Conservation (phyloP, 2,888 invertebrate genomes). For the Parasteatoda lunata region DNA sequence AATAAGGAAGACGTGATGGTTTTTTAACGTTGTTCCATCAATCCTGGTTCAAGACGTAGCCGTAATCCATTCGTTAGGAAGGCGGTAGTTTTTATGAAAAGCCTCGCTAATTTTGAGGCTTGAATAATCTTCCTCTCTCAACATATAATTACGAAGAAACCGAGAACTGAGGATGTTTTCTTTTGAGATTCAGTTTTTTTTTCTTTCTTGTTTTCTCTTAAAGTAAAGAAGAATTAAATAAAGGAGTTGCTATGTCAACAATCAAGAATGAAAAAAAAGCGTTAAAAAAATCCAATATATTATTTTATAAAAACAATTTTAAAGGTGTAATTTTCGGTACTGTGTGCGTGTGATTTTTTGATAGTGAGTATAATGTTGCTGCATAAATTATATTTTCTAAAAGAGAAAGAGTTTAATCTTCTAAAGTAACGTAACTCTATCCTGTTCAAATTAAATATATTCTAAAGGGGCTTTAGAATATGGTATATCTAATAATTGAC, state of each 20-base stretch:
- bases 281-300: not conserved
- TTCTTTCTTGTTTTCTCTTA: slow-evolving; percentile 4
- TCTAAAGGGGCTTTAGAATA: too few relatives aligned
- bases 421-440: too few relatives aligned
- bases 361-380: too few relatives aligned
- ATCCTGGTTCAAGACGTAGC: slow-evolving; percentile 33
- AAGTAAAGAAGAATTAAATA: slow-evolving; percentile 31
- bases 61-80: slow-evolving; percentile 32
- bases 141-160: slow-evolving; percentile 41
- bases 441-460: too few relatives aligned
- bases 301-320: not conserved
- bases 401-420: too few relatives aligned
- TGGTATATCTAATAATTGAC: too few relatives aligned
- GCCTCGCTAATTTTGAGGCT: slow-evolving; percentile 45
- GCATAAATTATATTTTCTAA: too few relatives aligned
- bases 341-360: too few relatives aligned
- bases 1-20: slow-evolving; percentile 20
- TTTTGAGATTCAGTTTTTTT: slow-evolving; percentile 18
- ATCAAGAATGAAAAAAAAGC: slow-evolving; percentile 16
- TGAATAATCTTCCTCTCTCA: slow-evolving; percentile 22
- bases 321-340: not conserved
- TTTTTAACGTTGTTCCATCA: slow-evolving; percentile 39
- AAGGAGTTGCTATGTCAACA: slow-evolving; percentile 17
- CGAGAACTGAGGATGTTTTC: not conserved
- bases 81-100: slow-evolving; percentile 25